phyloP scores from a whole-genome alignment of 2,113 vertebrate genomes.

The Echinops telfairi region DNA sequence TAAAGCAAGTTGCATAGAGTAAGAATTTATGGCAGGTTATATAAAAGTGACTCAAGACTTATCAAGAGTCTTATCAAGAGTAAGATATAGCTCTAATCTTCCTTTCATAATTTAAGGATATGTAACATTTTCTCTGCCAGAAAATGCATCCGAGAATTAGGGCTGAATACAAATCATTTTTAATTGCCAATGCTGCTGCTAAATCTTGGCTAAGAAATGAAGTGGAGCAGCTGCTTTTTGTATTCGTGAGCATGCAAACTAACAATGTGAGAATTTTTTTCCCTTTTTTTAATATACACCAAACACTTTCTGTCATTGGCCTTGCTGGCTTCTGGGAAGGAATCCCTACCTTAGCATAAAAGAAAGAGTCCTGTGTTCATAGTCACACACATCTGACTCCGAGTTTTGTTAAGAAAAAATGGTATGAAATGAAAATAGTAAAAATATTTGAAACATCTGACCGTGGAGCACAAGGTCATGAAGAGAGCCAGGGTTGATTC shows the following conservation, averaged over 20 bases:
- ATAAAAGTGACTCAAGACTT: neutral
- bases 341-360: conserved; percentile 38
- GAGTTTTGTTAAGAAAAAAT: conserved; percentile 60
- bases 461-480: conserved; percentile 40
- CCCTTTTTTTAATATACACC: conserved; percentile 44
- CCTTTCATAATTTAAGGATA: conserved; percentile 44
- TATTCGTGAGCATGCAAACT: conserved; percentile 35
- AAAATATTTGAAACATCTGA: conserved; percentile 69
- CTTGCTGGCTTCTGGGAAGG: neutral
- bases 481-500: conserved; percentile 55
- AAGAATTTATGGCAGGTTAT: neutral
- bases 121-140: conserved; percentile 37
- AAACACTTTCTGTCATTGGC: conserved; percentile 18
- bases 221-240: conserved; percentile 42
- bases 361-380: conserved; percentile 72
- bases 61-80: conserved; percentile 8
- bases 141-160: conserved; percentile 20
- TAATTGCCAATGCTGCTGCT: conserved; percentile 17
- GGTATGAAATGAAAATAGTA: conserved; percentile 56
- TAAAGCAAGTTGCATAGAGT: neutral
- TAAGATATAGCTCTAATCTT: neutral
- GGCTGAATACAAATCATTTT: neutral
- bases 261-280: conserved; percentile 51
- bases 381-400: conserved; percentile 44
- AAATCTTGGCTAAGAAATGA: conserved; percentile 39